Evolutionary conservation across 2,888 invertebrate genomes (phyloP).

Genomic region (Zele albiditarsus): DNA sequence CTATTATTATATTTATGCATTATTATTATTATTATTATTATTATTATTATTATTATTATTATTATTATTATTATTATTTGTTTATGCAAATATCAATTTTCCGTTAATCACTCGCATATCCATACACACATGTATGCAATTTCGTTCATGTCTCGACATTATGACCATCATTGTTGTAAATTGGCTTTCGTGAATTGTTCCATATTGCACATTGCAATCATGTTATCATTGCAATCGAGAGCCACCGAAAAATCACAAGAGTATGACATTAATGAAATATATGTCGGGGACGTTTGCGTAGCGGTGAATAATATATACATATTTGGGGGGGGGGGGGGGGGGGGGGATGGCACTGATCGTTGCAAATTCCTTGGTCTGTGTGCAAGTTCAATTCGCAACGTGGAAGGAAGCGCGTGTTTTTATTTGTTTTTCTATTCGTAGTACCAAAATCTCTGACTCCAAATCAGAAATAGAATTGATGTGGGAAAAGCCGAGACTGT

Average conservation of each 20-base stretch:
- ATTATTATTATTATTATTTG: not conserved
- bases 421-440: slow-evolving; percentile 5
- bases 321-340: too few relatives aligned
- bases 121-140: slow-evolving; percentile 43
- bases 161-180: slow-evolving; percentile 50
- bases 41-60: slow-evolving; percentile 6
- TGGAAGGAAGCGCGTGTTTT: slow-evolving; percentile 21
- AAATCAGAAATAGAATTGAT: not conserved
- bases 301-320: not conserved
- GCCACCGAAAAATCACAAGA: not conserved
- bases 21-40: slow-evolving; percentile 21
- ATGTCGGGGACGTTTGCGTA: not conserved
- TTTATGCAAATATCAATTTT: slow-evolving; percentile 19
- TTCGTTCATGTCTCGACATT: slow-evolving; percentile 31
- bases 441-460: not conserved
- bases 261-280: not conserved
- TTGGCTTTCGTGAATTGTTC: slow-evolving; percentile 45
- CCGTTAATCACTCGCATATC: slow-evolving; percentile 26
- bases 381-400: slow-evolving; percentile 11
- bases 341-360: slow-evolving; percentile 33
- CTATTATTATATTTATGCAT: not conserved
- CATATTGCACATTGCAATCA: slow-evolving; percentile 66
- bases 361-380: slow-evolving; percentile 11
- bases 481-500: not conserved
- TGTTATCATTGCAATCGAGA: not conserved